Evolutionary conservation across 2,113 vertebrate species (phyloP), one percentile per base, ranked within the genome.

Genomic region (Puntigrus tetrazona): DNA sequence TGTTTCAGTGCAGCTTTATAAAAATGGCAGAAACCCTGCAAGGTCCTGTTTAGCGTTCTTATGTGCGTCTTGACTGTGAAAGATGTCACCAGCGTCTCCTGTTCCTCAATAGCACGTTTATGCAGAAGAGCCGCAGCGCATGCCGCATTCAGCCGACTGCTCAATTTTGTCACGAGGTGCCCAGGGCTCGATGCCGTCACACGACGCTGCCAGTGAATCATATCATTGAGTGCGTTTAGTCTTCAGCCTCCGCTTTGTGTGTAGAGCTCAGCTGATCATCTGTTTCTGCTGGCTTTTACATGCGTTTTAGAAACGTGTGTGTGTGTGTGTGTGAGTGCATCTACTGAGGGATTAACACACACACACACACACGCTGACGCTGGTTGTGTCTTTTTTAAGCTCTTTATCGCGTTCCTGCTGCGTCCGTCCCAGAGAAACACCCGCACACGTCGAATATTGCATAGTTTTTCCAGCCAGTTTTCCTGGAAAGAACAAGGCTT

Each of bases 171-270:
- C 75, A 78, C 52, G 11, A 78, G 75, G 34, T 59, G 31, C 7
- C n/a, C 47, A 55, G 4, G 74, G 29, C 47, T 38, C 31, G 31
- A n/a, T n/a, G 50, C 9, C 2, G 75, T 75, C 73, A 31, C 43
- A 50, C 25, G 43, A 6, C 20, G 11, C 75, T 77, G 75, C 31
- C 10, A 14, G 29, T 77, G 47, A 77, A 77, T 77, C 75, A 77
- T 36, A 77, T 77, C 75, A 55, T 22, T 77, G 47, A 36, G 75
- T 22, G 27, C 47, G n/a, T 74, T 38, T 34, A 70, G 10, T 5
- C 7, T 69, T 69, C 65, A 69, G 65, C 70, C 52, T 57, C 52
- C 3, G 52, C 52, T 9, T 57, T 57, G 52, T 57, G 52, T 57
- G 20, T n/a, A 22, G 52, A 57, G 52, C 52, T 57, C 52, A 57